Evolutionary conservation across 2,113 vertebrate genomes (phyloP).

Genomic region (Phoxinus phoxinus): DNA sequence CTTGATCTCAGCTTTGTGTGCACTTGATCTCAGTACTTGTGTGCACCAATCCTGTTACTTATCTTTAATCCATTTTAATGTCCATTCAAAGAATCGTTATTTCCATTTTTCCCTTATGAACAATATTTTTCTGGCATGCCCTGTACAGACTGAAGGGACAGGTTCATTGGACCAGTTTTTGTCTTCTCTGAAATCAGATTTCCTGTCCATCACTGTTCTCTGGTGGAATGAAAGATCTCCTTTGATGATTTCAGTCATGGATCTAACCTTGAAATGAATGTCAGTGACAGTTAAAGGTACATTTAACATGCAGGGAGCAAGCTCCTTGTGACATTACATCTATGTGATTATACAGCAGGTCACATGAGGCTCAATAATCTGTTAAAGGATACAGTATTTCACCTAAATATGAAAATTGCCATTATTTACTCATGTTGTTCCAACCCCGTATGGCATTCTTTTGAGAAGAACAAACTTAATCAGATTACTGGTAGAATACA

Average conservation of each 20-base stretch:
- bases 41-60: background rate
- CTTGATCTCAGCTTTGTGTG: background rate
- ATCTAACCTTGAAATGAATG: constrained; percentile 30
- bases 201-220: background rate
- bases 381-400: background rate
- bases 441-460: background rate
- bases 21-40: background rate
- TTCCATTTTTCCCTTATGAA: background rate
- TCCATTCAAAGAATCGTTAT: background rate
- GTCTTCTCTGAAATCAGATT: background rate
- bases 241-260: constrained; percentile 28
- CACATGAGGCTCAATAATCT: constrained; percentile 18
- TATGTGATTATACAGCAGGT: constrained; percentile 39
- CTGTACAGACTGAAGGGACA: constrained; percentile 32
- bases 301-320: constrained; percentile 33
- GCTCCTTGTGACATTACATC: constrained; percentile 28
- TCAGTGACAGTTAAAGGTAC: constrained; percentile 12
- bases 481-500: background rate
- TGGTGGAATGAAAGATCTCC: constrained; percentile 1
- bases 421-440: background rate
- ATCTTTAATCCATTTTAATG: background rate
- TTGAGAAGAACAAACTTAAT: background rate
- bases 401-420: background rate
- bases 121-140: constrained; percentile 47
- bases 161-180: background rate